Percentiles rank a stretch among this genome's conserved stretches.
Conservation (phyloP, 1,140 invertebrate species). For the Drosophila teissieri region DNA sequence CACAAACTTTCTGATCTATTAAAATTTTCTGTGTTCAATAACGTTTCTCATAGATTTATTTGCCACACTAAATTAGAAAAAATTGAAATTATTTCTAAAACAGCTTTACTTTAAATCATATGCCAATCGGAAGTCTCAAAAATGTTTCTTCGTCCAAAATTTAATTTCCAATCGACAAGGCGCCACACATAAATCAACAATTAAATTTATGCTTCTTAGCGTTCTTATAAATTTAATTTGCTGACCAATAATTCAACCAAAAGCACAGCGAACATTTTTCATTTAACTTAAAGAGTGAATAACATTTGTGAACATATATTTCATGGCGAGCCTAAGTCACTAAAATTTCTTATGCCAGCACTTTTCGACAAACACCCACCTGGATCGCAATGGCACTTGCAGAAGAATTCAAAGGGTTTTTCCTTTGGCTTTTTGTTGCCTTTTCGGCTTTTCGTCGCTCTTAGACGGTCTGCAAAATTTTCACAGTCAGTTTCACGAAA, state of each 20-base stretch:
- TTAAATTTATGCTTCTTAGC: constrained; percentile 18
- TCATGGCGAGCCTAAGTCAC: background rate
- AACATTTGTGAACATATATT: background rate
- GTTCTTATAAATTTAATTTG: constrained; percentile 32
- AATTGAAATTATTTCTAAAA: background rate
- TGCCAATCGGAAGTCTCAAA: constrained; percentile 1
- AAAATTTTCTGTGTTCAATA: too few species aligned
- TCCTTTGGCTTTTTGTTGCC: constrained; percentile 33
- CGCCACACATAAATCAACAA: constrained; percentile 21
- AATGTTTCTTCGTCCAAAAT: background rate
- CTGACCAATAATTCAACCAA: constrained; percentile 23
- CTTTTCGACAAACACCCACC: constrained; percentile 62
- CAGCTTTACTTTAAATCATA: background rate
- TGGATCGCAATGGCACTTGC: constrained; percentile 84
- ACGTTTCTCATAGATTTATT: too few species aligned
- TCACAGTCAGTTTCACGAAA: constrained; percentile 19
- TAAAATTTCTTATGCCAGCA: background rate
- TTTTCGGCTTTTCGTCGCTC: constrained; percentile 17
- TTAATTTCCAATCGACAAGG: background rate
- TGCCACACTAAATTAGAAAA: too few species aligned
- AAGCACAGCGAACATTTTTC: constrained; percentile 5
- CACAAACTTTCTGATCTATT: too few species aligned
- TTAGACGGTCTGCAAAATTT: constrained; percentile 8
- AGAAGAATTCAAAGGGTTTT: constrained; percentile 79
- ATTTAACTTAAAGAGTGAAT: constrained; percentile 7